These are phyloP conservation scores for Sanderia malayensis DNA, from an alignment of 30 jellyfish, hydroid and myxozoan genomes.

Conservation along the genomic window DNA sequence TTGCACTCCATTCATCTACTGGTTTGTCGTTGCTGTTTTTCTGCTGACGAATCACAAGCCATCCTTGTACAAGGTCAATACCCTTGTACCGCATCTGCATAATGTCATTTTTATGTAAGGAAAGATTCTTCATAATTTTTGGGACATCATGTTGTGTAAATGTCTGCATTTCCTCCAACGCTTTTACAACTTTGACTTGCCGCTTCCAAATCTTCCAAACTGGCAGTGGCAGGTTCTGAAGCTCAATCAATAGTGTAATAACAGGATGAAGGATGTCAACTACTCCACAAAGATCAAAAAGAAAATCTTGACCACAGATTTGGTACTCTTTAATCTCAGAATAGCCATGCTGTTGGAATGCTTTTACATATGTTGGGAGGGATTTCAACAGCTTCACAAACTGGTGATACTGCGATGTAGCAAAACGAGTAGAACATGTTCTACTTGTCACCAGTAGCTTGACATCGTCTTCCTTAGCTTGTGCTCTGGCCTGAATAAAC, in stretches of 20 bases:
- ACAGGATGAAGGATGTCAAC: not conserved
- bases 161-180: not conserved
- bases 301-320: not conserved
- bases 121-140: conserved; percentile 10
- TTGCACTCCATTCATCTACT: conserved; percentile 8
- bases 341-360: not conserved
- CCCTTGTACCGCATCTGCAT: conserved; percentile 20
- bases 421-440: conserved; percentile 12
- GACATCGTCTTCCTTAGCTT: conserved; percentile 4
- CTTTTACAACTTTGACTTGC: not conserved
- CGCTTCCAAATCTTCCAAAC: not conserved
- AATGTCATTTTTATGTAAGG: conserved; percentile 16
- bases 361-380: not conserved
- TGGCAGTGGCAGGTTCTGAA: not conserved
- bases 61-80: conserved; percentile 23
- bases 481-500: conserved; percentile 19
- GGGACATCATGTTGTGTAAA: conserved; percentile 6
- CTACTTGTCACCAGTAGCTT: conserved; percentile 22
- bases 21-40: conserved; percentile 20
- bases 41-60: conserved; percentile 28
- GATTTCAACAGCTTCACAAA: not conserved
- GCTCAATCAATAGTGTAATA: not conserved
- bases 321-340: not conserved
- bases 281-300: not conserved
- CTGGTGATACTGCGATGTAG: conserved; percentile 3